phyloP scores from a whole-genome alignment of 2,888 invertebrate genomes.

The Temnothorax unifasciatus region DNA sequence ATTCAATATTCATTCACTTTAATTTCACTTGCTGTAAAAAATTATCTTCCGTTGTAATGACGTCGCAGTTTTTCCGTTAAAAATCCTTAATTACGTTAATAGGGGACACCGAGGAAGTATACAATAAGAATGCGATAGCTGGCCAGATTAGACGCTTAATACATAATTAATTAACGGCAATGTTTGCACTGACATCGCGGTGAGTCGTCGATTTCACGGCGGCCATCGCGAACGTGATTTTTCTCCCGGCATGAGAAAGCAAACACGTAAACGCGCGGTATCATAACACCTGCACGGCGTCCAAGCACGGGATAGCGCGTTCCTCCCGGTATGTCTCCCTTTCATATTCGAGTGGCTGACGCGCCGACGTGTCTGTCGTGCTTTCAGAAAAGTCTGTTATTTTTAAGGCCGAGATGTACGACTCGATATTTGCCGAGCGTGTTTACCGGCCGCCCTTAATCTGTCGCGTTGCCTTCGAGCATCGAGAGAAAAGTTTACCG shows the following conservation, averaged over 20 bases:
- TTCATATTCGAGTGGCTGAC: conserved; percentile 71
- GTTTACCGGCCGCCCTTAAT: conserved; percentile 77
- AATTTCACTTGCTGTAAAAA: not conserved
- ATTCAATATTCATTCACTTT: conserved; percentile 3
- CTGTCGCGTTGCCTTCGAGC: conserved; percentile 68
- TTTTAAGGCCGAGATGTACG: conserved; percentile 72
- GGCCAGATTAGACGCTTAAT: conserved; percentile 43
- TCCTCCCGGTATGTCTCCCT: conserved; percentile 60
- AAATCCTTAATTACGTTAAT: conserved; percentile 16
- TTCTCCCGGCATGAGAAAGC: conserved; percentile 67
- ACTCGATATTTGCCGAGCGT: conserved; percentile 79
- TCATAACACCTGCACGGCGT: conserved; percentile 69
- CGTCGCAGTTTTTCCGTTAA: not conserved
- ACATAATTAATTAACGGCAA: conserved; percentile 52
- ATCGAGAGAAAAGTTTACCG: conserved; percentile 48
- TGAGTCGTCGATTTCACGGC: conserved; percentile 68
- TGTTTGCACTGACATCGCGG: conserved; percentile 35
- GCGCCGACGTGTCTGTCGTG: conserved; percentile 67
- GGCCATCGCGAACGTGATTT: conserved; percentile 59
- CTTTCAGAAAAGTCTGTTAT: conserved; percentile 77
- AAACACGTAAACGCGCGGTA: conserved; percentile 72
- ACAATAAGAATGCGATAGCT: not conserved
- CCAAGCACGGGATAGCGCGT: conserved; percentile 52
- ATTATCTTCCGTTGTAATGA: not conserved
- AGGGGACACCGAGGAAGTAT: not conserved